Evolutionary conservation across 2,888 invertebrate genomes (phyloP), one percentile per base, ranked within the genome.

Genomic region (Melolontha melolontha): DNA sequence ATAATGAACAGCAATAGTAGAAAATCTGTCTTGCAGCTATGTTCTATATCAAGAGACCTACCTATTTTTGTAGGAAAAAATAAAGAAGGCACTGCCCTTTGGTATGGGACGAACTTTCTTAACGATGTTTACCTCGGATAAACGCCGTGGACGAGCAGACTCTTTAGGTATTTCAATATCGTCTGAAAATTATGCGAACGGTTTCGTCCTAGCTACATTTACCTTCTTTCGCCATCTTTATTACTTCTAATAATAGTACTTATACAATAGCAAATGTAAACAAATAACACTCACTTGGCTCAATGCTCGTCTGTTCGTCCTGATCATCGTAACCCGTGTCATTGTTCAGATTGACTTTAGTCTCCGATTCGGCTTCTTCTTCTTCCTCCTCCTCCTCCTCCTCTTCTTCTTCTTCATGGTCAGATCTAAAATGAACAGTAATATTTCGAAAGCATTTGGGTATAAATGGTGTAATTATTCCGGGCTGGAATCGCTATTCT

Each of bases 1-100:
- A 34, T 34, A 34, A 1, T 8, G 10, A 47, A 22, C 50, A 63
- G 22, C 59, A 52, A 22, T 22, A 12, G 39, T 17, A 12, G 44
- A 52, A 42, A 57, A 59, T 72, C 75, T 75, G 74, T 76, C 79
- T 79, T 80, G 82, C 83, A 83, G 78, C 83, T 79, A 82, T 80
- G 83, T 79, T 79, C 82, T 73, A 79, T 81, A 79, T 71, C 71
- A 70, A 71, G 77, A 77, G 75, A 87, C 89, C 89, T 92, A 96
- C 94, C 93, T 95, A 92, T 97, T 97, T 78, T 90, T 93, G 85
- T 91, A 89, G 82, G 93, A 91, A 89, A 97, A 95, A 85, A 97
- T 89, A 90, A 96, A 97, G 87, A 97, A 91, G 79, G 97, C 93
- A 83, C 92, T 91, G 79, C 92, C 94, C 82, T 91, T 91, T 75